Conservation (phyloP, 2,888 invertebrate genomes). For the Stenichneumon culpator region DNA sequence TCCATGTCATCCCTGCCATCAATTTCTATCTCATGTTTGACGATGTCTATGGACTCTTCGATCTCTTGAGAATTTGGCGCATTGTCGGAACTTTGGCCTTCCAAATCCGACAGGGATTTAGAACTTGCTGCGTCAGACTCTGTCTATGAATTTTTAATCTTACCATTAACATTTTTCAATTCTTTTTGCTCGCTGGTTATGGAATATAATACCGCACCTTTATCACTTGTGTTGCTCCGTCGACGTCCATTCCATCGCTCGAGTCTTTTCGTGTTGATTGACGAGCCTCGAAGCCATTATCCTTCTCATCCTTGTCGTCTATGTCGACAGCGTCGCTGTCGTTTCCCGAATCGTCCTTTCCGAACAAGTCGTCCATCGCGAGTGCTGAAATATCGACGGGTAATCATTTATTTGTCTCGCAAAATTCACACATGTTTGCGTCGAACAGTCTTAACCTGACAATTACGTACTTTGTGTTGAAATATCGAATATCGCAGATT, state of each 20-base stretch:
- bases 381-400: neutral
- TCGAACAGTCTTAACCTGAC: neutral
- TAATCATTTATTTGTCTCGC: neutral
- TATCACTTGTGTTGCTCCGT: slow-evolving; percentile 62
- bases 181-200: neutral
- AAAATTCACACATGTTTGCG: neutral
- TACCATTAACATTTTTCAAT: neutral
- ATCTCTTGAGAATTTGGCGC: slow-evolving; percentile 27
- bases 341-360: slow-evolving; percentile 80
- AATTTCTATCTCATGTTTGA: slow-evolving; percentile 75
- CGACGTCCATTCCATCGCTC: slow-evolving; percentile 71
- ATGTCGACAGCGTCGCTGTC: slow-evolving; percentile 75
- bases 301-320: slow-evolving; percentile 71
- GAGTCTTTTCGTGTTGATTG: slow-evolving; percentile 66
- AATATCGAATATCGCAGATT: neutral
- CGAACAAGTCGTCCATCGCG: slow-evolving; percentile 80
- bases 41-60: slow-evolving; percentile 72
- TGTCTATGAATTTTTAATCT: slow-evolving; percentile 59
- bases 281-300: slow-evolving; percentile 36
- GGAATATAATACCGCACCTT: slow-evolving; percentile 69
- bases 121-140: slow-evolving; percentile 75
- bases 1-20: slow-evolving; percentile 70
- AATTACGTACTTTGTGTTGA: neutral
- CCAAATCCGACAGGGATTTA: slow-evolving; percentile 75
- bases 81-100: slow-evolving; percentile 68